Evolutionary conservation across 2,113 vertebrate species (phyloP).

Genomic region (Cavia porcellus): DNA sequence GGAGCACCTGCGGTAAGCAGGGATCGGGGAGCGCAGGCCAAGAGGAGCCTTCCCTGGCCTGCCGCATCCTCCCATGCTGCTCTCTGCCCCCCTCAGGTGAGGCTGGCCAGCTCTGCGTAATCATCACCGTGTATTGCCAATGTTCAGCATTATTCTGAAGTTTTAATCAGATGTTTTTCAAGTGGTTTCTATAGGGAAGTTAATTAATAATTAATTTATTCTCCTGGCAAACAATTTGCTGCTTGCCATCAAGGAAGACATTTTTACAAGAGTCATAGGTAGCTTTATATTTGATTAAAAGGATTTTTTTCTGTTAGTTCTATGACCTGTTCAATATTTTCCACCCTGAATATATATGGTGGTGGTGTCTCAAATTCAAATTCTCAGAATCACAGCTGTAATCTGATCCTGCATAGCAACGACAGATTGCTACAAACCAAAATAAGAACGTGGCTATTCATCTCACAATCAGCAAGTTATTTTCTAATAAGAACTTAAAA

Average conservation of each 20-base stretch:
- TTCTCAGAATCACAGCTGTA: background rate
- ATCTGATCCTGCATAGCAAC: too few species aligned
- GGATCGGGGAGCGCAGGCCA: background rate
- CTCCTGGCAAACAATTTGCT: background rate
- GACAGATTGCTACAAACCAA: background rate
- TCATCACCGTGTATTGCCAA: background rate
- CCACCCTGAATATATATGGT: background rate
- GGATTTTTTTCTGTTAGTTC: background rate
- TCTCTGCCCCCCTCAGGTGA: background rate
- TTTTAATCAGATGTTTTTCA: constrained; percentile 8
- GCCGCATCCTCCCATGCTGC: rapidly evolving
- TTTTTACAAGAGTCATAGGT: constrained; percentile 11
- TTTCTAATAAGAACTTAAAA: background rate
- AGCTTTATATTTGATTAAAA: constrained; percentile 27
- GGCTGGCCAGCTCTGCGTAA: background rate
- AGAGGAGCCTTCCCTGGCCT: rapidly evolving
- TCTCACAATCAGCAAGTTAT: background rate
- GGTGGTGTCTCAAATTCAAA: background rate
- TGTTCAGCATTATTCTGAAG: background rate
- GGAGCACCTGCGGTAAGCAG: rapidly evolving
- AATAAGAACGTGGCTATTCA: background rate
- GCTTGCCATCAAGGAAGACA: constrained; percentile 33
- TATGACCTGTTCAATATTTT: constrained; percentile 25
- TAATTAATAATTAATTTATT: constrained; percentile 23
- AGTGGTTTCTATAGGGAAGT: constrained; percentile 19